Evolutionary conservation across 2,797 vertebrate genomes (phyloP).

Genomic region (Galagoides demidoff): DNA sequence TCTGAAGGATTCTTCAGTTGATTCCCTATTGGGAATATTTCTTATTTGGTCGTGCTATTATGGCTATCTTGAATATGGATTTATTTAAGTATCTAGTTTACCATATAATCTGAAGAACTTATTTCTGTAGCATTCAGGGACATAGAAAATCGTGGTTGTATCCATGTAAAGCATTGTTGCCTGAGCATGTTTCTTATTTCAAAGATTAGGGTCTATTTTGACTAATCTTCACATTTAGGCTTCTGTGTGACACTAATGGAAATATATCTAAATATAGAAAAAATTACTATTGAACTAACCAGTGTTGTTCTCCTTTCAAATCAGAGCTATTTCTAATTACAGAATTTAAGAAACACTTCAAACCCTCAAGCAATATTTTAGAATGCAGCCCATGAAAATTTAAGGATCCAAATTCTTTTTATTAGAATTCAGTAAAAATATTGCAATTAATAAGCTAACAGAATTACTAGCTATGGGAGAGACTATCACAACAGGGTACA

Average conservation of each 20-base stretch:
- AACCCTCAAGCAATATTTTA: slow-evolving; percentile 24
- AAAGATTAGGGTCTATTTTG: slow-evolving; percentile 57
- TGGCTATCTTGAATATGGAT: background rate
- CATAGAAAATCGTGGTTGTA: background rate
- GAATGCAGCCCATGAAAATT: slow-evolving; percentile 46
- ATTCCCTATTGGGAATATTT: background rate
- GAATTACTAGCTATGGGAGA: slow-evolving; percentile 53
- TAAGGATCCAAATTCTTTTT: slow-evolving; percentile 66
- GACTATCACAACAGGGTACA: slow-evolving; percentile 68
- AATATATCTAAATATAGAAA: slow-evolving; percentile 44
- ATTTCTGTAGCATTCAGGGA: background rate
- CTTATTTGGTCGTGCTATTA: background rate
- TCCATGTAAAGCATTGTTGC: background rate
- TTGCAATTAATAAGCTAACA: slow-evolving; percentile 58
- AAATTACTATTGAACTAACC: slow-evolving; percentile 52
- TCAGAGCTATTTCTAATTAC: slow-evolving; percentile 48
- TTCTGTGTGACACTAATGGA: slow-evolving; percentile 26
- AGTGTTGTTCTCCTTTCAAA: slow-evolving; percentile 43
- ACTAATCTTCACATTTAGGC: slow-evolving; percentile 64
- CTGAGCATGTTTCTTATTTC: background rate
- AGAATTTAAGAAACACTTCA: slow-evolving; percentile 31
- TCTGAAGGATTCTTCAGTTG: background rate
- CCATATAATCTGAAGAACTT: background rate
- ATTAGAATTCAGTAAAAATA: slow-evolving; percentile 62
- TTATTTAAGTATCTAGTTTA: background rate